Evolutionary conservation across 2,888 invertebrate genomes (phyloP).

Genomic region (Mantis religiosa): DNA sequence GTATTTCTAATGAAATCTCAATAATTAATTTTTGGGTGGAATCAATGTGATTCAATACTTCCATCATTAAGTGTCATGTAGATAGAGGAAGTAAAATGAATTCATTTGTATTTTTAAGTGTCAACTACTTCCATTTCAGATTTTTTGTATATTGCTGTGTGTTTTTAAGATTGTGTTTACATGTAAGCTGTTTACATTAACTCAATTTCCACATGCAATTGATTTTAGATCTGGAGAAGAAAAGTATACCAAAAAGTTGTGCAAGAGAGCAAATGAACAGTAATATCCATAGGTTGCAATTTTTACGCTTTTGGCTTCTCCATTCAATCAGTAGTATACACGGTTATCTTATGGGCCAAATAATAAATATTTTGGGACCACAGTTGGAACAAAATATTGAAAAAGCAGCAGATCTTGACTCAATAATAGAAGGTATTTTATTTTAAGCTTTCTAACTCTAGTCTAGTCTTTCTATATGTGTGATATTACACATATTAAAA

Average conservation of each 20-base stretch:
- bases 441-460: not conserved
- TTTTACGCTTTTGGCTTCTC: slow-evolving; percentile 52
- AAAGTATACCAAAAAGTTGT: not conserved
- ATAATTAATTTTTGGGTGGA: too few relatives aligned
- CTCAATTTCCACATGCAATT: slow-evolving; percentile 38
- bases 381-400: slow-evolving; percentile 28
- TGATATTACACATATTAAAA: too few relatives aligned
- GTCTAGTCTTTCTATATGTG: not conserved
- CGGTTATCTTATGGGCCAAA: slow-evolving; percentile 50
- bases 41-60: too few relatives aligned
- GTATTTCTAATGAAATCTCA: too few relatives aligned
- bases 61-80: too few relatives aligned
- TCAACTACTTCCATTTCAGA: too few relatives aligned
- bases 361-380: slow-evolving; percentile 41
- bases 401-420: slow-evolving; percentile 30
- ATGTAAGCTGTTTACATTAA: slow-evolving; percentile 37
- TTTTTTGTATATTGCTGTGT: too few relatives aligned
- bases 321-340: slow-evolving; percentile 52
- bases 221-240: slow-evolving; percentile 36
- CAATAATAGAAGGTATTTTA: slow-evolving; percentile 26
- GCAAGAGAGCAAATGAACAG: not conserved
- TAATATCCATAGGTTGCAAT: slow-evolving; percentile 46
- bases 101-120: too few relatives aligned
- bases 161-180: too few relatives aligned
- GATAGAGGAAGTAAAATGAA: too few relatives aligned